Conservation (phyloP, 2,888 invertebrate species). For the Drosophila putrida region DNA sequence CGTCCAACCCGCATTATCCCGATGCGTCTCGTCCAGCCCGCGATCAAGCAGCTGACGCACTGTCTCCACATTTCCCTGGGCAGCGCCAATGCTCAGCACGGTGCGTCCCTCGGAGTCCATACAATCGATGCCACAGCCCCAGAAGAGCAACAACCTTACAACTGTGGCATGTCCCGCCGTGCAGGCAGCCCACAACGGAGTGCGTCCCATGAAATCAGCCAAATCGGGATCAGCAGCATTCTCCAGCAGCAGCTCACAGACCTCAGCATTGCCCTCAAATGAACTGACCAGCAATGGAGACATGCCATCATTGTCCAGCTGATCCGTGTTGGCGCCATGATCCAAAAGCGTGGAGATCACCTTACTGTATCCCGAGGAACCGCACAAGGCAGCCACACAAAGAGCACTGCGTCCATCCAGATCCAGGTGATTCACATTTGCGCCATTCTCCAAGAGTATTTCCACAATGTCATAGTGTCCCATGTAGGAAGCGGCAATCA, state of each 20-base stretch:
- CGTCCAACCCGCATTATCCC: slow-evolving; percentile 98
- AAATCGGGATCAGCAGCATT: slow-evolving; percentile 97
- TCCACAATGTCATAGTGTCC: slow-evolving; percentile 96
- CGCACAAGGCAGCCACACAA: slow-evolving; percentile 94
- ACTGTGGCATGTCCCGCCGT: slow-evolving; percentile 96
- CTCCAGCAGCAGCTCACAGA: slow-evolving; percentile 95
- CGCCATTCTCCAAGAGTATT: slow-evolving; percentile 92
- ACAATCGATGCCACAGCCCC: slow-evolving; percentile 97
- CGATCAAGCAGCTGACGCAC: slow-evolving; percentile 95
- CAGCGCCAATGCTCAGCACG: slow-evolving; percentile 93
- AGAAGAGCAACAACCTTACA: slow-evolving; percentile 94
- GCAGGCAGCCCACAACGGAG: slow-evolving; percentile 96
- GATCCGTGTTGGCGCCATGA: slow-evolving; percentile 92
- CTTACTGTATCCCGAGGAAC: slow-evolving; percentile 90
- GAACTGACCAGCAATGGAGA: slow-evolving; percentile 95
- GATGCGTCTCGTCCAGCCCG: slow-evolving; percentile 93
- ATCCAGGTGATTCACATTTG: slow-evolving; percentile 94
- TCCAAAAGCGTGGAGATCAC: slow-evolving; percentile 91
- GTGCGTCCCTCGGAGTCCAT: slow-evolving; percentile 98
- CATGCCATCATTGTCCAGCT: slow-evolving; percentile 94
- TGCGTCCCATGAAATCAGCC: slow-evolving; percentile 92
- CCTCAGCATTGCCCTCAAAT: slow-evolving; percentile 96
- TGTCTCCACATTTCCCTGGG: slow-evolving; percentile 94
- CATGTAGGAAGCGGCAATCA: slow-evolving; percentile 98
- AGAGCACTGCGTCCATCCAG: slow-evolving; percentile 95